Conservation (phyloP, 37 sponge, comb jelly and placozoan species). For the Lycopodina hypogea region DNA sequence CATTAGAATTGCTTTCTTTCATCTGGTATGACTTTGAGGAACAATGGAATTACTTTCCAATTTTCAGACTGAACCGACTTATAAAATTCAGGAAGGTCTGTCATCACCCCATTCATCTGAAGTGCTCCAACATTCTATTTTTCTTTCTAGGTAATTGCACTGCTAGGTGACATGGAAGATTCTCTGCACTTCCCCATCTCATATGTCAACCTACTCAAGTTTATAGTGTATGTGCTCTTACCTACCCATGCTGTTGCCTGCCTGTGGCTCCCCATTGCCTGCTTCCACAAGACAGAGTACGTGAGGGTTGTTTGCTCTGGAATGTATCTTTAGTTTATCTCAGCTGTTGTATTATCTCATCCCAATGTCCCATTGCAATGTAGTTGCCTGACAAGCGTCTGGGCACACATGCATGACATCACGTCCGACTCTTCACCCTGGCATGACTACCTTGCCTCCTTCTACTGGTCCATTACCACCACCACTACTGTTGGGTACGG, state of each 20-base stretch:
- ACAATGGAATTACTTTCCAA: conserved; percentile 38
- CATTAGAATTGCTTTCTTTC: conserved; percentile 51
- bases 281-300: conserved; percentile 35
- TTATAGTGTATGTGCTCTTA: conserved; percentile 59
- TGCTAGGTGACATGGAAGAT: conserved; percentile 54
- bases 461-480: conserved; percentile 80
- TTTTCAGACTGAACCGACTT: conserved; percentile 64
- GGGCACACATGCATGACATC: conserved; percentile 52
- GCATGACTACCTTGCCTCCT: conserved; percentile 70
- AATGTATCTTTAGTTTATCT: not conserved
- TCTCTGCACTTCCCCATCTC: conserved; percentile 61
- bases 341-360: not conserved
- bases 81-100: conserved; percentile 72
- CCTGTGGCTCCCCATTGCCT: conserved; percentile 74
- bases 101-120: not conserved
- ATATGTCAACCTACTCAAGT: conserved; percentile 46
- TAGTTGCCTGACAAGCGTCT: conserved; percentile 52
- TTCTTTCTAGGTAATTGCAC: conserved; percentile 39
- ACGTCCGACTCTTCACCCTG: conserved; percentile 29
- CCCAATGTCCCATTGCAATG: not conserved
- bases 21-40: conserved; percentile 16
- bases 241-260: conserved; percentile 65
- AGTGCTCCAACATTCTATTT: not conserved
- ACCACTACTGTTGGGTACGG: conserved; percentile 82
- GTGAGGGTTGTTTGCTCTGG: not conserved